Conservation (phyloP, 1,140 invertebrate genomes). For the Trigoniulus corallinus region DNA sequence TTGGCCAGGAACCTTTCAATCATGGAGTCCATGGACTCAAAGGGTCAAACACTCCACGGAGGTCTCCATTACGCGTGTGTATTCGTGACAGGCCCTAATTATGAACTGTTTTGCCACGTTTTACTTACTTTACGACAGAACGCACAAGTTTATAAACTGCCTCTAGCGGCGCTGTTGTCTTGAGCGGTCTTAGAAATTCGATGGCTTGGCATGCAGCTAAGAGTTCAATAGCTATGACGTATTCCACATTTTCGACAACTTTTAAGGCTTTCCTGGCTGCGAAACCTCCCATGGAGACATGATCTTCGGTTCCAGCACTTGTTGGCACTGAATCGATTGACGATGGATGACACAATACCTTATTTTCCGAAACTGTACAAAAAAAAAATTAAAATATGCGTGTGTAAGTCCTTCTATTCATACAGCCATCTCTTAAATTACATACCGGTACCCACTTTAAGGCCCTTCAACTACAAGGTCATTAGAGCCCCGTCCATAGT, state of each 20-base stretch:
- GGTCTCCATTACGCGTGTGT: no score
- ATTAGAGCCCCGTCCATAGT: no score
- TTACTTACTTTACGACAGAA: constrained; percentile 27
- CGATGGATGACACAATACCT: constrained; percentile 53
- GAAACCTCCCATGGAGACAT: constrained; percentile 59
- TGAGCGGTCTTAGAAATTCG: constrained; percentile 51
- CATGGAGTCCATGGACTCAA: no score
- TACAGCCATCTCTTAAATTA: no score
- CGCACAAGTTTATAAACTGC: constrained; percentile 48
- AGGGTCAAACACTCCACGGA: no score
- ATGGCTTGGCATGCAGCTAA: constrained; percentile 54
- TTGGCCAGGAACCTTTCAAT: no score
- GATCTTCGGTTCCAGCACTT: constrained; percentile 57
- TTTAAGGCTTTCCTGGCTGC: constrained; percentile 45
- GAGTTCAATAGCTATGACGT: constrained; percentile 51
- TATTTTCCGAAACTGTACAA: constrained; percentile 47
- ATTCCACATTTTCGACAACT: constrained; percentile 21
- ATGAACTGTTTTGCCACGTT: neutral
- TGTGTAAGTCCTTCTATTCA: neutral
- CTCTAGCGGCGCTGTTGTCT: constrained; percentile 47
- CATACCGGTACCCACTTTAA: no score
- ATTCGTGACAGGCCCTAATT: no score
- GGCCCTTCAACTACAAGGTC: no score
- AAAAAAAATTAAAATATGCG: neutral
- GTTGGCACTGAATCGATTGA: constrained; percentile 53